A percentile compares a stretch with the other conserved stretches of the same genome.
Conservation (phyloP, 2,797 vertebrate species). For the Glyptemys insculpta region DNA sequence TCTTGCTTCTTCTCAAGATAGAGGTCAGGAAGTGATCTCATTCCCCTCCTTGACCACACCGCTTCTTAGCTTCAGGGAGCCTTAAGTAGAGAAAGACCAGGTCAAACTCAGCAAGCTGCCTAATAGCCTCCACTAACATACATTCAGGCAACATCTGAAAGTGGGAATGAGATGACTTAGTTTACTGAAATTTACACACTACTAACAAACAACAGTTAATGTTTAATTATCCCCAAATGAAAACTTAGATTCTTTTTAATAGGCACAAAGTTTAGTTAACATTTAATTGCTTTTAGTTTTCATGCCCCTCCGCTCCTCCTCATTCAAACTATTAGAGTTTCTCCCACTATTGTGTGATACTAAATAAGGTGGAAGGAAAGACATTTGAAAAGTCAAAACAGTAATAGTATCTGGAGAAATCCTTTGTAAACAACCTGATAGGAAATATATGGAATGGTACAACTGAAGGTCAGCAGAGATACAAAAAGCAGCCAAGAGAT, state of each 20-base stretch:
- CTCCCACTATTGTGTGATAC: background rate
- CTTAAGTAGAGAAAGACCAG: background rate
- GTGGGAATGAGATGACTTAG: background rate
- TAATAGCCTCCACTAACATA: background rate
- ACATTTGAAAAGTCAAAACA: background rate
- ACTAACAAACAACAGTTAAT: background rate
- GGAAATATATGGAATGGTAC: background rate
- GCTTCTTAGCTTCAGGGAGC: background rate
- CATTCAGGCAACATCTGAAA: background rate
- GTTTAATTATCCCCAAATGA: background rate
- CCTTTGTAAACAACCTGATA: background rate
- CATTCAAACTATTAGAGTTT: background rate
- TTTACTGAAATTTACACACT: background rate
- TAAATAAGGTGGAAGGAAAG: background rate
- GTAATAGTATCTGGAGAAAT: background rate
- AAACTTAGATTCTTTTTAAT: background rate
- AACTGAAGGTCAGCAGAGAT: background rate
- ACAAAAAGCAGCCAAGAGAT: background rate
- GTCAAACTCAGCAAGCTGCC: background rate
- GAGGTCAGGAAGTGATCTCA: rapidly evolving
- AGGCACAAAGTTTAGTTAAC: background rate
- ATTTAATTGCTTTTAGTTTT: background rate
- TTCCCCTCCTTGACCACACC: background rate
- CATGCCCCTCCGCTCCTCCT: background rate
- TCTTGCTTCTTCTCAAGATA: background rate